phyloP scores from a whole-genome alignment of 2,888 invertebrate species.

The Dilophus febrilis region DNA sequence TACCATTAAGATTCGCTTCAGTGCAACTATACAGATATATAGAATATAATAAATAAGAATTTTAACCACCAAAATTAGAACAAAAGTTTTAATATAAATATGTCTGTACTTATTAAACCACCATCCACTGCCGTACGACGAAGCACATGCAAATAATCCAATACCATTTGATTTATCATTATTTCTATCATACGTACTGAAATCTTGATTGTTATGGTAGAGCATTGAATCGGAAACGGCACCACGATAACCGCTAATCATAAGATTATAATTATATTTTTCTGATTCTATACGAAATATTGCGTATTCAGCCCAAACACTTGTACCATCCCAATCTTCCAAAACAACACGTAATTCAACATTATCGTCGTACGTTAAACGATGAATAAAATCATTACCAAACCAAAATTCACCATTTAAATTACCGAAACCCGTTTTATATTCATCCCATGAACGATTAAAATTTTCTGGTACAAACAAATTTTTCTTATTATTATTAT shows the following conservation, averaged over 20 bases:
- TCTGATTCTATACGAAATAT: slow-evolving; percentile 28
- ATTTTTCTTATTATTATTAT: no score
- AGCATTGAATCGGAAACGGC: slow-evolving; percentile 35
- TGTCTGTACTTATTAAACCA: slow-evolving; percentile 42
- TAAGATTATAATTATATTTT: slow-evolving; percentile 29
- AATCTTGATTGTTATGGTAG: slow-evolving; percentile 34
- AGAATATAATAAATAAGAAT: slow-evolving; percentile 2
- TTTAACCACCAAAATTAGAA: slow-evolving; percentile 1
- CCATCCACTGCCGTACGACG: slow-evolving; percentile 40
- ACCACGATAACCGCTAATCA: slow-evolving; percentile 33
- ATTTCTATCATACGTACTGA: slow-evolving; percentile 25
- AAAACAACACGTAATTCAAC: slow-evolving; percentile 33
- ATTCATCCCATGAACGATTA: slow-evolving; percentile 36
- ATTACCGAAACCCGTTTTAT: slow-evolving; percentile 39
- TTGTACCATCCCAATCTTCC: slow-evolving; percentile 32
- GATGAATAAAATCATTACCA: slow-evolving; percentile 37
- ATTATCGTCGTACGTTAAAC: slow-evolving; percentile 27
- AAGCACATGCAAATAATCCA: slow-evolving; percentile 34
- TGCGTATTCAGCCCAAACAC: slow-evolving; percentile 35
- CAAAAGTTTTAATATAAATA: slow-evolving; percentile 1
- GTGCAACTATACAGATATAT: slow-evolving; percentile 31
- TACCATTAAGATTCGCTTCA: slow-evolving; percentile 38
- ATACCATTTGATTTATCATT: slow-evolving; percentile 33
- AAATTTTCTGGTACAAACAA: slow-evolving; percentile 19
- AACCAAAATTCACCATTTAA: slow-evolving; percentile 39